phyloP scores from a whole-genome alignment of 2,888 invertebrate genomes.

The Calameuta idolon region DNA sequence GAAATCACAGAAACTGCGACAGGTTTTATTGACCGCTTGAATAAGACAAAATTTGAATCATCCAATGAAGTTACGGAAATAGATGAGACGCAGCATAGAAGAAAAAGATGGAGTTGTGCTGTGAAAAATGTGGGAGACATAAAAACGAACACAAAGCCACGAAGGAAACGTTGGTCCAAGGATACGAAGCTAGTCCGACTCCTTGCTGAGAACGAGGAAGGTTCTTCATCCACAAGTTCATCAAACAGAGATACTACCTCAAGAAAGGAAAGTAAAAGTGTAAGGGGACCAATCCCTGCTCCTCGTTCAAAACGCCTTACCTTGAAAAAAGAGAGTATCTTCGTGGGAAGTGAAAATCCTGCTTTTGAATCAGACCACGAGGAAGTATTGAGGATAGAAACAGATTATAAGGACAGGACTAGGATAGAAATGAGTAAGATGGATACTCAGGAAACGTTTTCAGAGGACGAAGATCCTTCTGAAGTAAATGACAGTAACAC shows the following conservation, averaged over 20 bases:
- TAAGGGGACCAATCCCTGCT: conserved; percentile 40
- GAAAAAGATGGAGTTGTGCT: neutral
- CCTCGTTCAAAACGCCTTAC: conserved; percentile 29
- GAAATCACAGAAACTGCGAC: conserved; percentile 31
- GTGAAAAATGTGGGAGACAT: neutral
- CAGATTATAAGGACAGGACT: conserved; percentile 42
- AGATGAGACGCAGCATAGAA: neutral
- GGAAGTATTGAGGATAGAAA: conserved; percentile 57
- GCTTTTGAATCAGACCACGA: conserved; percentile 49
- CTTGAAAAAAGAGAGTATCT: conserved; percentile 12
- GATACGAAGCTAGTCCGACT: conserved; percentile 34
- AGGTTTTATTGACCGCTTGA: neutral
- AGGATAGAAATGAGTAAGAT: conserved; percentile 48
- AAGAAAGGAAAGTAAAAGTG: conserved; percentile 5
- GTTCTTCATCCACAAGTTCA: conserved; percentile 13
- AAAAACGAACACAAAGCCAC: conserved; percentile 25
- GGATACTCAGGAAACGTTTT: neutral
- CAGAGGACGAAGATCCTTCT: neutral
- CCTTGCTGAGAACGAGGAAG: conserved; percentile 9
- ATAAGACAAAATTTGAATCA: neutral
- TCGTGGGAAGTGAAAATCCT: conserved; percentile 41
- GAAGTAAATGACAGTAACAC: neutral
- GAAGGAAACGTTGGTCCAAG: conserved; percentile 55
- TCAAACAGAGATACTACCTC: conserved; percentile 7
- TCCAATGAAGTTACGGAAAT: neutral